These are phyloP conservation scores for Druon quercuslanigerum DNA, from an alignment of 1,140 invertebrate species.

Conservation along the genomic window DNA sequence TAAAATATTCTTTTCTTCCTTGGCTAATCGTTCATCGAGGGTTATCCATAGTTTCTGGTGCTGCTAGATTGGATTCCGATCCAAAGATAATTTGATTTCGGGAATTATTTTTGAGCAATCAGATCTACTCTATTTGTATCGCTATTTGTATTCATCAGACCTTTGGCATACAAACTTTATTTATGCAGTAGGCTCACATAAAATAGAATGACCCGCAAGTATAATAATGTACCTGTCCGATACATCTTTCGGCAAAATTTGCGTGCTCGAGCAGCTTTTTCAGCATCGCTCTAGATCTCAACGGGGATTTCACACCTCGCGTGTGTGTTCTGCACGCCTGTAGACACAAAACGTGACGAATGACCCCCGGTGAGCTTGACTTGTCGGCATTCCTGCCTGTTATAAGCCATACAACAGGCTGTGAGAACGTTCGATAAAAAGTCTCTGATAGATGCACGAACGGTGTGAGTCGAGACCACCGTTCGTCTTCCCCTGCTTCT, in stretches of 20 bases:
- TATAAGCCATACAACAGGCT: constrained; percentile 44
- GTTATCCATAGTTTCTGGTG: too few species aligned
- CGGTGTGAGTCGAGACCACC: constrained; percentile 34
- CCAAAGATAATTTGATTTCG: too few species aligned
- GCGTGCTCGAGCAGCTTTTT: constrained; percentile 55
- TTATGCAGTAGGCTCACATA: too few species aligned
- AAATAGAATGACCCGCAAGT: too few species aligned
- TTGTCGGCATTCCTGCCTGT: constrained; percentile 49
- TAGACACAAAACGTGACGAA: constrained; percentile 58
- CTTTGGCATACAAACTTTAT: too few species aligned
- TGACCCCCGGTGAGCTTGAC: constrained; percentile 53
- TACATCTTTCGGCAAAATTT: not conserved
- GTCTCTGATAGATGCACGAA: constrained; percentile 51
- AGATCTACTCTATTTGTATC: too few species aligned
- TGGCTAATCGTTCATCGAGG: too few species aligned
- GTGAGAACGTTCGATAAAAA: constrained; percentile 60
- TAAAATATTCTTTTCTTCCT: too few species aligned
- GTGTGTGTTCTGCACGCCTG: constrained; percentile 55
- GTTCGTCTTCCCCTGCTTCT: constrained; percentile 35
- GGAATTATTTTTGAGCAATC: too few species aligned
- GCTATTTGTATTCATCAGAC: too few species aligned
- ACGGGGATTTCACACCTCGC: constrained; percentile 57
- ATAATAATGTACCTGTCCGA: not conserved
- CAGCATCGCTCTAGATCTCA: constrained; percentile 49
- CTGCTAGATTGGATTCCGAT: too few species aligned